phyloP scores from a whole-genome alignment of 1,140 invertebrate genomes.

The Kradibia gibbosae region DNA sequence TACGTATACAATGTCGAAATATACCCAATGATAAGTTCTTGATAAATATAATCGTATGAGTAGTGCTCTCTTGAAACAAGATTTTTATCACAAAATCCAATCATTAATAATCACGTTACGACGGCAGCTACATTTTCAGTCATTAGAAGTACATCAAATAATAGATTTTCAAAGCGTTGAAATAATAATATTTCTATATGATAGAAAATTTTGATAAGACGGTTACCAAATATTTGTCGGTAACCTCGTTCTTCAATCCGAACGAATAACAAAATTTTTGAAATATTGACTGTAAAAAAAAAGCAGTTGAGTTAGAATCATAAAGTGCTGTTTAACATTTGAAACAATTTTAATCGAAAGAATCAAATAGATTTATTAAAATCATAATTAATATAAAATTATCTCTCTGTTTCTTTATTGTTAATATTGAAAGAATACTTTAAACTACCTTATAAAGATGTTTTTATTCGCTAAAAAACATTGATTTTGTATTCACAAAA shows the following conservation, averaged over 20 bases:
- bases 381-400: too few relatives aligned
- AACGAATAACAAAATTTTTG: not conserved
- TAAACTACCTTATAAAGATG: too few relatives aligned
- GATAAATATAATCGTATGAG: not conserved
- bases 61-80: not conserved
- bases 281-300: not conserved
- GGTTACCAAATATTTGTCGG: not conserved
- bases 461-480: too few relatives aligned
- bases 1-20: not conserved
- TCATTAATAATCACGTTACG: not conserved
- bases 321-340: not conserved
- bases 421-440: too few relatives aligned
- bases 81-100: not conserved
- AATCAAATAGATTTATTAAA: too few relatives aligned
- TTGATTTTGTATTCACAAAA: too few relatives aligned
- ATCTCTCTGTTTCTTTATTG: too few relatives aligned
- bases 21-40: not conserved
- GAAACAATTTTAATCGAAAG: not conserved
- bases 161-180: not conserved
- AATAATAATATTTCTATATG: too few relatives aligned
- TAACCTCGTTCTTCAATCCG: not conserved
- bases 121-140: not conserved
- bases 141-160: not conserved
- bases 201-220: not conserved
- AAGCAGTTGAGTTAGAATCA: not conserved